A percentile compares a stretch with the other conserved stretches of the same genome.
Conservation (phyloP, 2,888 invertebrate species). For the Quadroppia sp. region DNA sequence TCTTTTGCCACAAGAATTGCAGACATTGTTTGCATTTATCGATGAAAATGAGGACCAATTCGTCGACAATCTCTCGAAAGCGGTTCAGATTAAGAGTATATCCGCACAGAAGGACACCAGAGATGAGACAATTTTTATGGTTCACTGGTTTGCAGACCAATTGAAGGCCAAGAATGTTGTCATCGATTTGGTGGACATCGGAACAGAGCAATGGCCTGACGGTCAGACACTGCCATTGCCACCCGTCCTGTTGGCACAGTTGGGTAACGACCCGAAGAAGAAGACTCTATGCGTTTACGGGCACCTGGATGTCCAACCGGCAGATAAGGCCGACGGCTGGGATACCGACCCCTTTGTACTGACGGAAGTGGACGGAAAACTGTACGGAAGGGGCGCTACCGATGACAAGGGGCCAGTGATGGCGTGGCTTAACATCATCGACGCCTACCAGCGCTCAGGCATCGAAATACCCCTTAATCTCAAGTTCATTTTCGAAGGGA, state of each 20-base stretch:
- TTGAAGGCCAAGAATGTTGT: slow-evolving; percentile 59
- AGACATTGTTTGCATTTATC: too few relatives aligned
- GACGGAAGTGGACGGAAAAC: slow-evolving; percentile 77
- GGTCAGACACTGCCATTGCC: slow-evolving; percentile 72
- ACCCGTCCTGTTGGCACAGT: slow-evolving; percentile 72
- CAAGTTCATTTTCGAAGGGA: slow-evolving; percentile 93
- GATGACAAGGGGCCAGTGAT: slow-evolving; percentile 92
- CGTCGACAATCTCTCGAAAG: too few relatives aligned
- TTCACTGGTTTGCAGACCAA: slow-evolving; percentile 64
- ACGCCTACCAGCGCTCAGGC: slow-evolving; percentile 72
- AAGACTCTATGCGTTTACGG: slow-evolving; percentile 93
- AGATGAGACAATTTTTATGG: slow-evolving; percentile 75
- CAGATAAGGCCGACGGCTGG: slow-evolving; percentile 87
- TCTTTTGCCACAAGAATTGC: too few relatives aligned
- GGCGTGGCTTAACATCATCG: slow-evolving; percentile 90
- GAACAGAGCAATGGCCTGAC: slow-evolving; percentile 63
- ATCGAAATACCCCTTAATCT: slow-evolving; percentile 63
- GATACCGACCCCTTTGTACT: slow-evolving; percentile 87
- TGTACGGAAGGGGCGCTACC: slow-evolving; percentile 84
- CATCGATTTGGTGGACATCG: slow-evolving; percentile 70
- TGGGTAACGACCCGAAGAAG: slow-evolving; percentile 77
- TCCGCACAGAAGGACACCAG: slow-evolving; percentile 82
- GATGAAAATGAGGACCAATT: too few relatives aligned
- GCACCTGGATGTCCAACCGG: slow-evolving; percentile 97
- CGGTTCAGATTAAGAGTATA: slow-evolving; percentile 87